phyloP scores from a whole-genome alignment of 2,797 vertebrate genomes.

The Poeciliopsis presidionis region DNA sequence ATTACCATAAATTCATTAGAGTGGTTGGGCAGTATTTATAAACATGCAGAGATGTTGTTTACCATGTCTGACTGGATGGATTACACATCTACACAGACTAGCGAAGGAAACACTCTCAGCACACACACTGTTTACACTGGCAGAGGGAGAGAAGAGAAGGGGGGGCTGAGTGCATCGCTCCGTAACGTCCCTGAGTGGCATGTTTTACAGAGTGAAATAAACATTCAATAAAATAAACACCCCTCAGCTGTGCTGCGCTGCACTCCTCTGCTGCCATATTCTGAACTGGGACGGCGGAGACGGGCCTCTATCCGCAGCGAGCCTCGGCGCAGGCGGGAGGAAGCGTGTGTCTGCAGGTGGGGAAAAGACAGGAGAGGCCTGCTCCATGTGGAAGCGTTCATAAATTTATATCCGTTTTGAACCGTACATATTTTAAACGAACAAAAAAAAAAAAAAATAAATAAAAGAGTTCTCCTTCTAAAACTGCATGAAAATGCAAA shows the following conservation, averaged over 20 bases:
- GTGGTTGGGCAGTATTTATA: conserved; percentile 82
- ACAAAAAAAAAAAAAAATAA: too few relatives aligned
- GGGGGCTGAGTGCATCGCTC: conserved; percentile 54
- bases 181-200: conserved; percentile 74
- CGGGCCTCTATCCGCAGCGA: conserved; percentile 26
- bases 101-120: conserved; percentile 76
- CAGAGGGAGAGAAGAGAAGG: conserved; percentile 43
- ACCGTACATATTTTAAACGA: background rate
- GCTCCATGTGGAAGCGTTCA: background rate
- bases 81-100: conserved; percentile 84
- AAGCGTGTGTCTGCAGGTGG: conserved; percentile 34
- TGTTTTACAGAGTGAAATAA: conserved; percentile 82
- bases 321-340: background rate
- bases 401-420: too few relatives aligned
- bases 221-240: conserved; percentile 85
- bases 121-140: conserved; percentile 80
- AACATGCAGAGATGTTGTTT: conserved; percentile 84
- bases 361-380: background rate
- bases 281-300: conserved; percentile 42
- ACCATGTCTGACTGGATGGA: conserved; percentile 84
- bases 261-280: conserved; percentile 50
- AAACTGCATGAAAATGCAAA: background rate
- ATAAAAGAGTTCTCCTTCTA: background rate
- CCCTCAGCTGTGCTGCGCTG: conserved; percentile 55
- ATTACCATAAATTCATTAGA: conserved; percentile 88